A percentile compares a stretch with the other conserved stretches of the same genome.
Evolutionary conservation across 2,888 invertebrate species (phyloP).

Genomic region (Drosophila quinaria): DNA sequence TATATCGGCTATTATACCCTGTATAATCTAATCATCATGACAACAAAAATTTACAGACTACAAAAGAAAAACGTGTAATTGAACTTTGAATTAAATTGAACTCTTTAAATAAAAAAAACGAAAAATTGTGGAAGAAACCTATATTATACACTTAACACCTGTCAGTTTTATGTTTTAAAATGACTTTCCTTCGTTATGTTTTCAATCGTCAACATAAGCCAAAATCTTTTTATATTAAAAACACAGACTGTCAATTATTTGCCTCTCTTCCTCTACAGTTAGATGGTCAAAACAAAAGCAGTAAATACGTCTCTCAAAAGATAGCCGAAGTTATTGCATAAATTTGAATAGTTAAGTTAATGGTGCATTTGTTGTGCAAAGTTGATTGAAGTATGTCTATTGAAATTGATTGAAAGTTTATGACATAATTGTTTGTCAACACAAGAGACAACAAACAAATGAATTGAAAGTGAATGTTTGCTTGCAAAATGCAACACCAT

Average conservation of each 20-base stretch:
- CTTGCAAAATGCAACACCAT: slow-evolving; percentile 16
- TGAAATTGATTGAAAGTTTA: slow-evolving; percentile 55
- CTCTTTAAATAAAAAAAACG: no score
- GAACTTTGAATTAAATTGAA: no score
- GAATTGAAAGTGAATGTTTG: slow-evolving; percentile 29
- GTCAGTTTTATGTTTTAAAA: not conserved
- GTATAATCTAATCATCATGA: slow-evolving; percentile 20
- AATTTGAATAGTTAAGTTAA: slow-evolving; percentile 69
- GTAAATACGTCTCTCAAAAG: slow-evolving; percentile 6
- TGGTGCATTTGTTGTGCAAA: slow-evolving; percentile 60
- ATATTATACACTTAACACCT: no score
- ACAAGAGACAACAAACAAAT: slow-evolving; percentile 6
- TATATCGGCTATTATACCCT: slow-evolving; percentile 2
- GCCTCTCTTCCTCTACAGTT: slow-evolving; percentile 3
- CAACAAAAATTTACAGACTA: no score
- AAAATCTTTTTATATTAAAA: not conserved
- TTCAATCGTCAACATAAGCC: not conserved
- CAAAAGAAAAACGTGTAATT: no score
- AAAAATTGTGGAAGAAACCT: no score
- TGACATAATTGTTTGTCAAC: slow-evolving; percentile 60
- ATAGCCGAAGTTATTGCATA: slow-evolving; percentile 50
- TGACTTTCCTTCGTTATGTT: not conserved
- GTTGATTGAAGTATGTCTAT: slow-evolving; percentile 68
- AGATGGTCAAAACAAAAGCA: slow-evolving; percentile 20
- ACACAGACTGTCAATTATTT: not conserved